phyloP scores from a whole-genome alignment of 2,113 vertebrate genomes.

The Periophthalmodon schlosseri region DNA sequence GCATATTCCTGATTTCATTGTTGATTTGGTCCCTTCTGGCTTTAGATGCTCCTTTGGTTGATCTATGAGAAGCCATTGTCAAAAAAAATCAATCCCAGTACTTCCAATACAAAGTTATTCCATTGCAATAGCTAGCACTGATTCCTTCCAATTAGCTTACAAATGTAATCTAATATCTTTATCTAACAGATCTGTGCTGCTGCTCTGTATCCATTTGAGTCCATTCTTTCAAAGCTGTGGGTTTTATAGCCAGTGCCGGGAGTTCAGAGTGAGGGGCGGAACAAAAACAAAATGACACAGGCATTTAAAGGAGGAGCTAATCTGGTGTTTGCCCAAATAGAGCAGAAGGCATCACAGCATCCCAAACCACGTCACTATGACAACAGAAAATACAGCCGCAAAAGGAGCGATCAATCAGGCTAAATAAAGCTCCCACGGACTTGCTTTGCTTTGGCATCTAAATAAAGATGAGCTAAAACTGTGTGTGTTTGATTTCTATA shows the following conservation, averaged over 20 bases:
- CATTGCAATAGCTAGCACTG: constrained; percentile 17
- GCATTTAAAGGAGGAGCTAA: constrained; percentile 40
- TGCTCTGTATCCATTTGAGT: constrained; percentile 55
- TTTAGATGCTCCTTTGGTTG: constrained; percentile 89
- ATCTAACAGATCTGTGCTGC: constrained; percentile 32
- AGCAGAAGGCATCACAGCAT: constrained; percentile 47
- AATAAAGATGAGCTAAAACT: constrained; percentile 3
- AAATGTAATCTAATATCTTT: constrained; percentile 15
- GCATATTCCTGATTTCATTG: constrained; percentile 80
- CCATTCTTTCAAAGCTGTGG: constrained; percentile 48
- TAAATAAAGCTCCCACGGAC: background rate
- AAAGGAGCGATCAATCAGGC: constrained; percentile 36
- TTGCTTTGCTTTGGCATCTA: background rate
- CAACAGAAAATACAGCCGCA: constrained; percentile 39
- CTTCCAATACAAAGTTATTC: constrained; percentile 1
- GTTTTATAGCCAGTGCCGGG: constrained; percentile 66
- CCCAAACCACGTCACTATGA: constrained; percentile 50
- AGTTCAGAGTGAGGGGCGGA: constrained; percentile 60
- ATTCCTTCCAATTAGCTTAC: constrained; percentile 13
- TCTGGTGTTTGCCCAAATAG: constrained; percentile 53
- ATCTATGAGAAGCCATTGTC: constrained; percentile 74
- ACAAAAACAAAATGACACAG: constrained; percentile 37
- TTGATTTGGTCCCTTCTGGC: constrained; percentile 87
- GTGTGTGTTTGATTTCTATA: background rate
- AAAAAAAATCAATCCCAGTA: constrained; percentile 10